Evolutionary conservation across 2,888 invertebrate genomes (phyloP), one percentile per base, ranked within the genome.

Genomic region (Eudemis profundana): DNA sequence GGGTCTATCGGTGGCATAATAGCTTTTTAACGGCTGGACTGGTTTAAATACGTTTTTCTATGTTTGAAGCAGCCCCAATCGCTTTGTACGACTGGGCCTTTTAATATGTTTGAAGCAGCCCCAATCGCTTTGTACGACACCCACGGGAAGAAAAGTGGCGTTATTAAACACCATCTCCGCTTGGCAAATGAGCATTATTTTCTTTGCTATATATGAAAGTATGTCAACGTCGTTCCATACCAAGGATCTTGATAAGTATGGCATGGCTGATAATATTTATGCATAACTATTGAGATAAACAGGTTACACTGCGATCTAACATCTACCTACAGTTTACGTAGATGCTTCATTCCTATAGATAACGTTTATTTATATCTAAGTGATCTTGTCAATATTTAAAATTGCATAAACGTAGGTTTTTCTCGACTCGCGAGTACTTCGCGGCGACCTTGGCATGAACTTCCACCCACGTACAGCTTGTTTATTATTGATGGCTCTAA

Each of bases 401-500:
- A 56, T 44, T 44, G 27, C 42, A 33, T 23, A 12, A 49, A 21
- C 23, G 42, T 50, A 44, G 40, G 42, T 54, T 61, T 61, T 50
- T 66, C 33, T 54, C n/a, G 29, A 36, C 40, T 51, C 29, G 19
- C 36, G 46, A 33, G 33, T 61, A 61, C 50, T 36, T 61, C 61
- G 17, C 46, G 61, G 68, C 71, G 81, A 86, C 88, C 88, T 89
- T 88, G 79, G 71, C 19, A 57, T 77, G 81, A 80, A 82, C 87
- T 88, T 86, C 84, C 87, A 74, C 89, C 89, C 77, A 87, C 90
- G 72, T 69, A 72, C 78, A 85, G 82, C 83, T 87, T 84, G 86
- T 86, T 85, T 86, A 85, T 86, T 82, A 84, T 83, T 81, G 78
- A 84, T 81, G 82, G 72, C 74, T 78, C 73, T 81, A 73, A 74